Percentiles rank a stretch among this genome's conserved stretches.
Conservation (phyloP, 1,140 invertebrate genomes). For the Trichogramma pretiosum region DNA sequence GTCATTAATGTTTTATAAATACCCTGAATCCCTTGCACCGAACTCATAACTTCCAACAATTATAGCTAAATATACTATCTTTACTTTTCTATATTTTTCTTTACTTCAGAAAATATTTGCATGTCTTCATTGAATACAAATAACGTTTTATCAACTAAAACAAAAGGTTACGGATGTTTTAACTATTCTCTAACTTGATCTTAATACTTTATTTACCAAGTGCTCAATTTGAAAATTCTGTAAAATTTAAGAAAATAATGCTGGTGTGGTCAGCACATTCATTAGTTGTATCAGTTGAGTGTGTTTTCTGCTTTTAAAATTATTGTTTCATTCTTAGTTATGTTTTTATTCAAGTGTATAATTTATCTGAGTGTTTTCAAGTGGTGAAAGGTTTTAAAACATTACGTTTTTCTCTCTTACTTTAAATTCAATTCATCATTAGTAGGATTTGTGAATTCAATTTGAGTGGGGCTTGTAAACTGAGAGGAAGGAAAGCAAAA, state of each 20-base stretch:
- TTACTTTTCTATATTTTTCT: constrained; percentile 12
- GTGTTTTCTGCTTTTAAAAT: constrained; percentile 29
- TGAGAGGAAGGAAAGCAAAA: constrained; percentile 45
- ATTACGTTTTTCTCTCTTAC: constrained; percentile 24
- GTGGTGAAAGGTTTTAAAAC: constrained; percentile 26
- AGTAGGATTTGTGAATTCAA: neutral
- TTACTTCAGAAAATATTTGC: constrained; percentile 8
- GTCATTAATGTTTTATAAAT: constrained; percentile 4
- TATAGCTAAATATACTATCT: constrained; percentile 9
- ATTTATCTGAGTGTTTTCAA: constrained; percentile 23
- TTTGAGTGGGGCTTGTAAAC: constrained; percentile 37
- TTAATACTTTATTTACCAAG: too few species aligned
- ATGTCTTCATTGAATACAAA: neutral
- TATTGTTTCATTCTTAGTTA: constrained; percentile 16
- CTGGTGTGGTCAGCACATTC: constrained; percentile 14
- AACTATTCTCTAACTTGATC: too few species aligned
- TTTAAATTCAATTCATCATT: constrained; percentile 26
- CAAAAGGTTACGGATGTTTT: constrained; percentile 11
- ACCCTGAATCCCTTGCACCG: constrained; percentile 8
- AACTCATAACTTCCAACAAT: constrained; percentile 5
- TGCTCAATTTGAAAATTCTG: too few species aligned
- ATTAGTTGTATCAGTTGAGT: constrained; percentile 26
- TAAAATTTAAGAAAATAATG: too few species aligned
- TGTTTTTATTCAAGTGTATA: constrained; percentile 19
- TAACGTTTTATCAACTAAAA: constrained; percentile 1